Conservation (phyloP, 2,113 vertebrate species). For the Ovis canadensis region DNA sequence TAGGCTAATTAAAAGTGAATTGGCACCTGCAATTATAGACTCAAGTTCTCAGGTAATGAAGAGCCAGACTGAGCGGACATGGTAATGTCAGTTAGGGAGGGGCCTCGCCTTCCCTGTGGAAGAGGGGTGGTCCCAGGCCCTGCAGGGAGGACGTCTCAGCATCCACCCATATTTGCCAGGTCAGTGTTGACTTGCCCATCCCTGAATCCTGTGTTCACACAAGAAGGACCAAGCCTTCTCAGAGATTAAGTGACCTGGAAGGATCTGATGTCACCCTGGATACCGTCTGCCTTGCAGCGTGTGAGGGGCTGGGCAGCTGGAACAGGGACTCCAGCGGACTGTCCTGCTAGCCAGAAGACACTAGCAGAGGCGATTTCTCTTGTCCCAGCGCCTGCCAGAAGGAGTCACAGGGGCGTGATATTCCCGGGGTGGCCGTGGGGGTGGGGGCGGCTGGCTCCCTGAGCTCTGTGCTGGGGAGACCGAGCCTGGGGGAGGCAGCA, state of each 20-base stretch:
- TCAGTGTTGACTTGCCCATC: neutral
- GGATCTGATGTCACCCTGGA: neutral
- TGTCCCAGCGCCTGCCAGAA: neutral
- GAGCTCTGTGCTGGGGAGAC: neutral
- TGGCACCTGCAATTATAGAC: neutral
- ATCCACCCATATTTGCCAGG: neutral
- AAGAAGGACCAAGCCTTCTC: too few relatives aligned
- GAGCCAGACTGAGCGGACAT: neutral
- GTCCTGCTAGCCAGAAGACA: neutral
- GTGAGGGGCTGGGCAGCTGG: neutral
- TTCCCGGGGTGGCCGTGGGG: neutral
- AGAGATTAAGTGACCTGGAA: neutral
- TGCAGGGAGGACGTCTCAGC: neutral
- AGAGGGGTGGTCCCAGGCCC: neutral
- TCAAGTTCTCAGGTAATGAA: neutral
- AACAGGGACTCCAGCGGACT: neutral
- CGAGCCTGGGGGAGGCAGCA: neutral
- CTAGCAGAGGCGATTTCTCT: neutral
- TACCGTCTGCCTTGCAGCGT: neutral
- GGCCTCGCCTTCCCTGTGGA: neutral
- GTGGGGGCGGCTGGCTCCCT: neutral
- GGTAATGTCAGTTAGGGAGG: neutral
- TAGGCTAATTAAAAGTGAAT: slow-evolving; percentile 34
- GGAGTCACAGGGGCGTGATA: neutral
- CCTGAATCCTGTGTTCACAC: neutral